Base-by-base conservation (phyloP, 2,113 vertebrate genomes). In the Dolichallabes microphthalmus region DNA sequence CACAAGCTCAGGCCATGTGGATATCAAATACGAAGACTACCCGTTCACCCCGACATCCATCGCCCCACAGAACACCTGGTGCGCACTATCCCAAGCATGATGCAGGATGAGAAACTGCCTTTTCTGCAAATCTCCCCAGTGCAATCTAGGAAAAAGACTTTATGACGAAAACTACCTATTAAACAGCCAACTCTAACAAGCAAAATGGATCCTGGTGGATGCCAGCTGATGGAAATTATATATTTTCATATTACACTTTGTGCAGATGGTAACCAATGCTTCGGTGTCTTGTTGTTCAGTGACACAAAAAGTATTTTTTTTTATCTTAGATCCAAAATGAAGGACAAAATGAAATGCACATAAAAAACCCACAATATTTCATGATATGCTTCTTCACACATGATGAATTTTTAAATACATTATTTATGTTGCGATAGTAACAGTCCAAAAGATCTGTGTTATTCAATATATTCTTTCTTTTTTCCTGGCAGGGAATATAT, bases 21-120 rank as follows among this genome's bases (percentile, higher is more conserved):
- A 98, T 88, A 96, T 99, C 92, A 98, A 97, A 90, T 99, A 96
- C 0, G 98, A 99, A 93, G 97, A 98, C 84, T 99, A 96, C 87
- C 87, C 91, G 32, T 97, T 97, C 88, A 93, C 95, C 0, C 88
- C 95, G 0, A 66, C 90, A 2, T 89, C 93, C 87, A 93, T 97
- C 91, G 90, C 93, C 30, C 90, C 95, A 0, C 97, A 97, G 88
- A 94, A 95, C 90, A 95, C 97, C 86, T 99, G 98, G 97, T 99
- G 97, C 0, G 94, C 97, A 0, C 91, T 99, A 90, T 96, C 97
- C 0, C 94, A 97, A 10, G 97, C 98, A 22, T 99, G 96, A 94
- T 86, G 20, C 2, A 20, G 22, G 14, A 39, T 11, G 32, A 82
- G 66, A 82, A 61, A 10, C 15, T 32, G 45, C 45, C 80, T 86